Evolutionary conservation across 1,140 invertebrate genomes (phyloP), one percentile per base, ranked within the genome.

Genomic region (Asobara japonica): DNA sequence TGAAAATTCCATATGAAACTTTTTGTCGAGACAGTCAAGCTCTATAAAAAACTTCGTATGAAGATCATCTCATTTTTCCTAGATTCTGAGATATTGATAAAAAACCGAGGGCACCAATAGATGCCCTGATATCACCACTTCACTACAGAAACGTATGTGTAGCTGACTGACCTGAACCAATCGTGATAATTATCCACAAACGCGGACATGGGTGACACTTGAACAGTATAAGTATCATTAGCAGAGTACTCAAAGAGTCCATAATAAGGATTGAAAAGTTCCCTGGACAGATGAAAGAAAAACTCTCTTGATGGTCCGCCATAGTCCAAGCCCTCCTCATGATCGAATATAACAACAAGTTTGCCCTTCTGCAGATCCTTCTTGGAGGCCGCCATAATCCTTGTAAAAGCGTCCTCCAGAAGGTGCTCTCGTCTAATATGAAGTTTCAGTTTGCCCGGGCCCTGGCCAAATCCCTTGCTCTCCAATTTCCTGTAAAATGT

Each of bases 121-220:
- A n/a, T n/a, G n/a, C n/a, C n/a, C n/a, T n/a, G n/a, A n/a, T n/a
- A n/a, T n/a, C n/a, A n/a, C n/a, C n/a, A n/a, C n/a, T n/a, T n/a
- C n/a, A n/a, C n/a, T n/a, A n/a, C n/a, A n/a, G n/a, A n/a, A n/a
- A n/a, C n/a, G n/a, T n/a, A n/a, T n/a, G n/a, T n/a, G n/a, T n/a
- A n/a, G n/a, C n/a, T n/a, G n/a, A n/a, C n/a, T n/a, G n/a, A n/a
- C n/a, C n/a, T 91, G 86, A 99, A 98, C 97, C 97, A 99, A 85
- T 98, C 96, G 78, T 97, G 95, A 82, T 97, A 94, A 84, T 98
- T 97, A 80, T 99, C 97, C n/a, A 99, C 97, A 83, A 98, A 98
- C 0, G 96, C 94, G 10, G 97, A 98, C 93, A 99, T 95, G 0
- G 97, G 96, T 38, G 96, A 98, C 71, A 99, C 95, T 89, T 99